A percentile compares a stretch with the other conserved stretches of the same genome.
These are phyloP conservation scores for Drosophila cognata DNA, from an alignment of 2,888 invertebrate genomes.

Conservation along the genomic window DNA sequence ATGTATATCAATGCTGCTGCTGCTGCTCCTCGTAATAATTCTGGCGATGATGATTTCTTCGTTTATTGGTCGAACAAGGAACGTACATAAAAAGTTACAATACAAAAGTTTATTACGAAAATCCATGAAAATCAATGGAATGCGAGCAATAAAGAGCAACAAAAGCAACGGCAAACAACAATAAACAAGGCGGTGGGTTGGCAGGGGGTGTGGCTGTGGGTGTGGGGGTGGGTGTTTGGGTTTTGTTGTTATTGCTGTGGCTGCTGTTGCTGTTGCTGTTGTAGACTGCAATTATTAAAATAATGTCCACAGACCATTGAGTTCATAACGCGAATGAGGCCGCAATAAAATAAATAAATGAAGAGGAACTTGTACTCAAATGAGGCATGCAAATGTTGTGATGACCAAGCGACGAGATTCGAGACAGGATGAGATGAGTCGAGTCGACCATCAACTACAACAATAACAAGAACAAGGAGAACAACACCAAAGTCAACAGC, in stretches of 20 bases:
- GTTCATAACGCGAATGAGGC: slow-evolving; percentile 84
- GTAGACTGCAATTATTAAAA: slow-evolving; percentile 81
- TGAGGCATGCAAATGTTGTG: slow-evolving; percentile 76
- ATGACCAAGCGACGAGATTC: slow-evolving; percentile 39
- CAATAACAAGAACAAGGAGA: slow-evolving; percentile 23
- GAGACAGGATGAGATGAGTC: slow-evolving; percentile 8
- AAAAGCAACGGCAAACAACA: slow-evolving; percentile 47
- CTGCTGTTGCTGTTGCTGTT: slow-evolving; percentile 36
- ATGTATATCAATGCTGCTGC: neutral
- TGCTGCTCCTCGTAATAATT: slow-evolving; percentile 20
- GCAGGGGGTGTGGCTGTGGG: neutral
- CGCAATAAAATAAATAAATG: slow-evolving; percentile 84
- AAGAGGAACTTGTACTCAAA: slow-evolving; percentile 79
- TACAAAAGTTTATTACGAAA: slow-evolving; percentile 74
- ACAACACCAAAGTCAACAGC: slow-evolving; percentile 48
- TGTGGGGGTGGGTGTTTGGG: neutral
- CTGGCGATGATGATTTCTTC: slow-evolving; percentile 32
- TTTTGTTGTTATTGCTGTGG: slow-evolving; percentile 41
- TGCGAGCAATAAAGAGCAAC: slow-evolving; percentile 73
- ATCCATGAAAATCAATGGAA: slow-evolving; percentile 83
- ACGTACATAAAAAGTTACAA: slow-evolving; percentile 65
- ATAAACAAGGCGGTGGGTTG: slow-evolving; percentile 24
- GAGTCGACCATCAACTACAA: slow-evolving; percentile 11
- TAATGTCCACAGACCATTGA: slow-evolving; percentile 83
- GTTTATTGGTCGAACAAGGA: slow-evolving; percentile 30